These are phyloP conservation scores for Platichthys flesus DNA, from an alignment of 2,113 vertebrate genomes.

Conservation along the genomic window DNA sequence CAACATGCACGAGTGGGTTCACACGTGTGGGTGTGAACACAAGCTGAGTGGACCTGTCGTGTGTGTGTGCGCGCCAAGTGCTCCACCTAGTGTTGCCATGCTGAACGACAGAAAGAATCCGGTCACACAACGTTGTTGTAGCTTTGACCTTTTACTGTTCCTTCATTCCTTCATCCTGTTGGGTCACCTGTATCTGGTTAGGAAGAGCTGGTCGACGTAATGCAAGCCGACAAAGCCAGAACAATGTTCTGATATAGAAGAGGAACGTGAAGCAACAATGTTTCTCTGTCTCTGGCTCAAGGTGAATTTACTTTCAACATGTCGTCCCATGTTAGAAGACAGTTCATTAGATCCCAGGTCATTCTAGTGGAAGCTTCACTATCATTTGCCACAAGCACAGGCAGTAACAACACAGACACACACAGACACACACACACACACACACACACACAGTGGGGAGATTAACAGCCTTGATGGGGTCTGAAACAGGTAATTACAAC, in stretches of 20 bases:
- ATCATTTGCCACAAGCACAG: slow-evolving; percentile 4
- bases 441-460: slow-evolving; percentile 10
- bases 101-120: background rate
- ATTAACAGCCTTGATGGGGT: slow-evolving; percentile 51
- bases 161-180: slow-evolving; percentile 27
- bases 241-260: background rate
- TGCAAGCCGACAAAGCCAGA: slow-evolving; percentile 13
- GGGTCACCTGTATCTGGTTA: slow-evolving; percentile 2
- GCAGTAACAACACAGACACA: background rate
- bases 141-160: slow-evolving; percentile 48
- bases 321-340: slow-evolving; percentile 18
- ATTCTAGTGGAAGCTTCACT: slow-evolving; percentile 16
- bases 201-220: slow-evolving; percentile 9
- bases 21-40: slow-evolving; percentile 53
- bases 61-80: slow-evolving; percentile 47
- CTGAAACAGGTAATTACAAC: slow-evolving; percentile 72
- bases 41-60: background rate
- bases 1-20: slow-evolving; percentile 30
- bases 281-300: slow-evolving; percentile 48
- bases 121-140: slow-evolving; percentile 21
- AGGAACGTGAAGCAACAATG: slow-evolving; percentile 7
- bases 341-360: slow-evolving; percentile 52
- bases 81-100: slow-evolving; percentile 67
- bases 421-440: background rate
- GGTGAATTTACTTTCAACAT: slow-evolving; percentile 64